Evolutionary conservation across 2,888 invertebrate genomes (phyloP), one percentile per base, ranked within the genome.

Genomic region (Nephrocerus scutellatus): DNA sequence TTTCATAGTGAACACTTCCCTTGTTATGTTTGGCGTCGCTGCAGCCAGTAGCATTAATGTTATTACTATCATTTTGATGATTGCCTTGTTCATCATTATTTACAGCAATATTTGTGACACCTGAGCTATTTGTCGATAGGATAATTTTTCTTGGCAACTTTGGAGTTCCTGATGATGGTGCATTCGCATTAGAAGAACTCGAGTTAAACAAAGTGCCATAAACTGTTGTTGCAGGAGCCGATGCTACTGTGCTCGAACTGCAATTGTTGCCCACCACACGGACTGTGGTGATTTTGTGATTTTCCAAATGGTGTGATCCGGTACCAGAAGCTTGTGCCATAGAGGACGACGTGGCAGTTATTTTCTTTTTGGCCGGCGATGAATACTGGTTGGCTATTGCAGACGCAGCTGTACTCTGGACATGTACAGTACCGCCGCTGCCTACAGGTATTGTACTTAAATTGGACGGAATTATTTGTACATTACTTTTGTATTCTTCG

Each of bases 391-490:
- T 63, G 25, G 47, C 48, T 15, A 42, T 36, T 12, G 54, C 42
- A 28, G 46, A 40, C 32, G 48, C 45, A 51, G 42, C 38, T 45
- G 47, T 14, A 43, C 39, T 39, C 34, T 50, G 47, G 14, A 54
- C 53, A 21, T 60, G 50, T 39, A 65, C 58, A 42, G 64, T 60
- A 52, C 57, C 56, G 36, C 48, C 51, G 39, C 44, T 49, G 32
- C 36, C n/a, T 12, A 49, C 33, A 13, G 49, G 49, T 30, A 49
- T 47, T 36, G 47, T 42, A 42, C 46, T 60, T 43, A 53, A 56
- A 56, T 59, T 66, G 68, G 67, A 67, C 66, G 67, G 67, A 60
- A 67, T 67, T 26, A 67, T 68, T 65, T 67, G 68, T 55, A 67
- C 68, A 50, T 67, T 67, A 49, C 67, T 67, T 54, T 65, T 66